phyloP scores from a whole-genome alignment of 2,797 vertebrate species.

The Acridotheres tristis region DNA sequence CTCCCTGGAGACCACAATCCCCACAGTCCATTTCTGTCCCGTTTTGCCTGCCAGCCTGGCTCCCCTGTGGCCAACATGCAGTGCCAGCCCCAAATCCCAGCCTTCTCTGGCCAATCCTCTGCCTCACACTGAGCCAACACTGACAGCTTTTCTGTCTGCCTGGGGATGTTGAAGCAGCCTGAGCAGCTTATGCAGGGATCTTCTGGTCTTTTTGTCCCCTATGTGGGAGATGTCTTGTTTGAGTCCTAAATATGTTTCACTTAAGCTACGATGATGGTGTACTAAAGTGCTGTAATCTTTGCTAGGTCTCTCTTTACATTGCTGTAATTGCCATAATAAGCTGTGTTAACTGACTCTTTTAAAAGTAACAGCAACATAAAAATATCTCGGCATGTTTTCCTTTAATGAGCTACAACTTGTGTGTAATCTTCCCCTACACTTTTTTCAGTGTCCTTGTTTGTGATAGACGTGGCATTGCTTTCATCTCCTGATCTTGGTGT shows the following conservation, averaged over 20 bases:
- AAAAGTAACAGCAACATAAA: constrained; percentile 23
- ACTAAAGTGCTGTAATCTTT: not conserved
- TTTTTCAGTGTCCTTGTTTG: not conserved
- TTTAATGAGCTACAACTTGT: not conserved
- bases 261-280: not conserved
- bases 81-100: not conserved
- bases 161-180: not conserved
- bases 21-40: not conserved
- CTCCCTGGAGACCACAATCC: too few relatives aligned
- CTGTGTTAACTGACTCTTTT: constrained; percentile 30
- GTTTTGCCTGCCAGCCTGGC: not conserved
- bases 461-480: not conserved
- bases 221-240: not conserved
- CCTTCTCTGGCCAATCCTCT: not conserved
- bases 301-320: constrained; percentile 15
- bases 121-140: fast-evolving
- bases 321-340: constrained; percentile 41
- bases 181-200: not conserved
- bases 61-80: fast-evolving
- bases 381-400: not conserved
- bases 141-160: not conserved
- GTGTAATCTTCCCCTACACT: not conserved
- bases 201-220: not conserved
- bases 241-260: constrained; percentile 33
- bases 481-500: not conserved